phyloP scores from a whole-genome alignment of 1,140 invertebrate species.

The Hypsibius dujardini region DNA sequence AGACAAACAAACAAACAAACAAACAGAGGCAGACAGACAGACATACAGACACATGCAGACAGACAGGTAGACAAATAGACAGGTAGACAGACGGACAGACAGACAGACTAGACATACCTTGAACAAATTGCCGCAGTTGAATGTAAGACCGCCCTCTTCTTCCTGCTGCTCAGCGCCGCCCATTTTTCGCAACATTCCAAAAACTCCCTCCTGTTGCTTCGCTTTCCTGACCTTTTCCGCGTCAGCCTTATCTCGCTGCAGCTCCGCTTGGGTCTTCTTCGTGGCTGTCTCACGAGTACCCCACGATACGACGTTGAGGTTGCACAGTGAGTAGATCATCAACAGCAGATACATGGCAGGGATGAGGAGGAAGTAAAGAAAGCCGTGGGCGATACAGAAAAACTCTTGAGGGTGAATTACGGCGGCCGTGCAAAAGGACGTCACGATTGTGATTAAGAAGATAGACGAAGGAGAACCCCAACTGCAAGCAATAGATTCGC shows the following conservation, averaged over 20 bases:
- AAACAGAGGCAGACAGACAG: too few relatives aligned
- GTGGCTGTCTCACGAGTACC: slow-evolving; percentile 85
- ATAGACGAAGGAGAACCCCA: slow-evolving; percentile 74
- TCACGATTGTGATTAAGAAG: slow-evolving; percentile 70
- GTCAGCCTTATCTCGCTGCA: slow-evolving; percentile 68
- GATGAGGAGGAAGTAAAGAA: slow-evolving; percentile 85
- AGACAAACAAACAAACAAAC: too few relatives aligned
- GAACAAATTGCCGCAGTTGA: slow-evolving; percentile 69
- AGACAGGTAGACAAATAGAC: too few relatives aligned
- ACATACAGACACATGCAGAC: too few relatives aligned
- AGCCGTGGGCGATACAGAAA: slow-evolving; percentile 80
- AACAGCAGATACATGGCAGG: slow-evolving; percentile 93
- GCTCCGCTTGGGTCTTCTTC: slow-evolving; percentile 86
- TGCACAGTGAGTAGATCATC: slow-evolving; percentile 91
- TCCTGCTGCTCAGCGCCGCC: slow-evolving; percentile 45
- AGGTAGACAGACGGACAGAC: too few relatives aligned
- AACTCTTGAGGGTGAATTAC: slow-evolving; percentile 96
- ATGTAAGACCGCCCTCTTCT: slow-evolving; percentile 71
- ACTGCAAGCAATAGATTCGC: not conserved
- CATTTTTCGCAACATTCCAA: slow-evolving; percentile 52
- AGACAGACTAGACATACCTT: too few relatives aligned
- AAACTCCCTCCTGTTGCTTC: slow-evolving; percentile 58
- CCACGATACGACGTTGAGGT: slow-evolving; percentile 94
- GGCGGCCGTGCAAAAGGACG: slow-evolving; percentile 84
- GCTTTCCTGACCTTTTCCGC: slow-evolving; percentile 63